A percentile compares a stretch with the other conserved stretches of the same genome.
Evolutionary conservation across 1,140 invertebrate genomes (phyloP).

Genomic region (Atopsyche davidsoni): DNA sequence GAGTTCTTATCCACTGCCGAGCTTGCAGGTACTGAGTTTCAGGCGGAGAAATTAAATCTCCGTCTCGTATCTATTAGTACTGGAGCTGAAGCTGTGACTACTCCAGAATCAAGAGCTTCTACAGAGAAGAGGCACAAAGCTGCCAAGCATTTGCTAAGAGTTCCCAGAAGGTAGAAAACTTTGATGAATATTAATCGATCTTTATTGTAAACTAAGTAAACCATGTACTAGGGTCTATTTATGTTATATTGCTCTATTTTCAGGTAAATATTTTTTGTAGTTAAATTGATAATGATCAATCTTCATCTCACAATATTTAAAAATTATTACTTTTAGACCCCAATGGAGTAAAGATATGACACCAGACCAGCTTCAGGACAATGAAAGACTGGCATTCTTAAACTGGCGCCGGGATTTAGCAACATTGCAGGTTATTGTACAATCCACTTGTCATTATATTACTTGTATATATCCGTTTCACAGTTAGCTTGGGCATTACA

Average conservation of each 20-base stretch:
- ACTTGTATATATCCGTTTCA: no score
- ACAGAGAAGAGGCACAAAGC: slow-evolving; percentile 16
- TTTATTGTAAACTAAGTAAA: background rate
- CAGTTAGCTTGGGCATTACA: no score
- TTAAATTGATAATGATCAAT: no score
- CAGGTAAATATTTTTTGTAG: background rate
- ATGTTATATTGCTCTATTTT: no score
- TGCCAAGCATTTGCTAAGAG: slow-evolving; percentile 30
- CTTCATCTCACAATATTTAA: background rate
- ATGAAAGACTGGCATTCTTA: slow-evolving; percentile 78
- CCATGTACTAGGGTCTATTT: background rate
- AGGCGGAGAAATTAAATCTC: slow-evolving; percentile 84
- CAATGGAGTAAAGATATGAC: slow-evolving; percentile 71
- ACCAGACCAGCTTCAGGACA: slow-evolving; percentile 66
- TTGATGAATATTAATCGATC: background rate
- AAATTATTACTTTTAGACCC: slow-evolving; percentile 53
- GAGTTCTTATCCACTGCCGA: slow-evolving; percentile 93
- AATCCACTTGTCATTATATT: background rate
- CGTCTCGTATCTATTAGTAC: slow-evolving; percentile 33
- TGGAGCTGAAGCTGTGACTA: slow-evolving; percentile 12
- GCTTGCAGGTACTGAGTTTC: slow-evolving; percentile 88
- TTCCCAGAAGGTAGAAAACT: slow-evolving; percentile 41
- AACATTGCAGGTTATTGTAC: slow-evolving; percentile 53
- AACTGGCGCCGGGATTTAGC: slow-evolving; percentile 82
- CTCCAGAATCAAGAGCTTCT: slow-evolving; percentile 15